phyloP scores from a whole-genome alignment of 1,140 invertebrate genomes.

The Calycopis cecrops region DNA sequence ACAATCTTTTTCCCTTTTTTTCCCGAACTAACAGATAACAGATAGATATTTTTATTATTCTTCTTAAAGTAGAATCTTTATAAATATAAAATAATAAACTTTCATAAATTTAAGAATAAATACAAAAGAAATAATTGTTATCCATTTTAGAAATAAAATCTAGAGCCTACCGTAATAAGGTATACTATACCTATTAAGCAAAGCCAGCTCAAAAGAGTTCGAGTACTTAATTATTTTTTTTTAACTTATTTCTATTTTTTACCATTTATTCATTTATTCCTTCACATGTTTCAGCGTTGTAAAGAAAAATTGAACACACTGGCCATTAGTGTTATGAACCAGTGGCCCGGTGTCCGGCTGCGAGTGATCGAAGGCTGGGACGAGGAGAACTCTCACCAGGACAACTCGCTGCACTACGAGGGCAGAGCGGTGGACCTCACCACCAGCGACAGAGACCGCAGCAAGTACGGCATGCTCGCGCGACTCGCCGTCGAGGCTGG shows the following conservation, averaged over 20 bases:
- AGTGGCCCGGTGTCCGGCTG: constrained; percentile 95
- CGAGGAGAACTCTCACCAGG: constrained; percentile 87
- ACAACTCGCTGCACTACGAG: constrained; percentile 94
- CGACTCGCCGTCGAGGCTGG: constrained; percentile 96
- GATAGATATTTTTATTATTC: too few species aligned
- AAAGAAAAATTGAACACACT: constrained; percentile 96
- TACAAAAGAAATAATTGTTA: too few species aligned
- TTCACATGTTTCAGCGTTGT: constrained; percentile 84
- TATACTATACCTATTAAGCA: too few species aligned
- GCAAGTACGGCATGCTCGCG: constrained; percentile 97
- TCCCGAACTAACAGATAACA: too few species aligned
- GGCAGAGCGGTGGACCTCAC: constrained; percentile 96
- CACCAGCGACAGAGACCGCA: constrained; percentile 92
- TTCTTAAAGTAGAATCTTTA: too few species aligned
- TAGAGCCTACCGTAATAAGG: too few species aligned
- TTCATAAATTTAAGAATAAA: too few species aligned
- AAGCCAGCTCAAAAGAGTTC: too few species aligned
- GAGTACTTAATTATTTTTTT: background rate
- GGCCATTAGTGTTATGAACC: constrained; percentile 97
- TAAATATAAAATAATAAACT: too few species aligned
- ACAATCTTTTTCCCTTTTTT: too few species aligned
- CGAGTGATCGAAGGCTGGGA: constrained; percentile 96
- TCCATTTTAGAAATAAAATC: too few species aligned
- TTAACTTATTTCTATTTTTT: background rate
- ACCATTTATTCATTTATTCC: background rate